Base-by-base conservation (phyloP, 2,888 invertebrate species). In the Synanthedon formicaeformis region DNA sequence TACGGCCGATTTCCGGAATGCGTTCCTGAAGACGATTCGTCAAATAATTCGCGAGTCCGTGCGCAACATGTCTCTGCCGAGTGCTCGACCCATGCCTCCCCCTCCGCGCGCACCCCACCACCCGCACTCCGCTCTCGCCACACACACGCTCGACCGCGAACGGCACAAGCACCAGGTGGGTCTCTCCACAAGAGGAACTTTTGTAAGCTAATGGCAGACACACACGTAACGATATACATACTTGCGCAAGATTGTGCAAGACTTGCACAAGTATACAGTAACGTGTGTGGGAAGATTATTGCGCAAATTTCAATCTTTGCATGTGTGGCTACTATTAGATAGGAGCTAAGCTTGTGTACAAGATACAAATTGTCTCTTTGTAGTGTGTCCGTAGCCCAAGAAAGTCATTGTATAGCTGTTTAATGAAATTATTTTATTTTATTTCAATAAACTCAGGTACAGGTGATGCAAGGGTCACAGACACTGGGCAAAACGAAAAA, bases 1-100 rank as follows among this genome's bases (percentile, higher is more conserved):
- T 81, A 97, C 98, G 53, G 94, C 94, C 55, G 98, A 98, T 80
- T 98, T 98, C 86, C 93, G 98, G 64, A 97, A 97, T 83, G 97
- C 97, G 62, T 98, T 98, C 90, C 90, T 98, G 71, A 96, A 97
- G 87, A 98, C 97, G 55, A 98, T 98, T 69, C 91, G 98, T 54
- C 98, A 98, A 86, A 98, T 98, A 62, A 98, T 98, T 68, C 92
- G 98, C 59, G 98, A 98, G 85, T 97, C 97, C 56, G 98, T 98
- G 50, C 92, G 97, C 66, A 97, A 97, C 82, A 98, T 98, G 98
- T 95, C 96, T 69, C 93, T 98, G 81, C 97, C 97, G 54, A 91
- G 92, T 65, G 89, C 91, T 14, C 93, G 94, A 64, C 91, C 92
- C 48, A 86, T 87, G 60, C 88, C 89, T 3, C 77, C 84, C 50